Evolutionary conservation across 2,888 invertebrate species (phyloP).

Genomic region (Parapristionchus giblindavisi): DNA sequence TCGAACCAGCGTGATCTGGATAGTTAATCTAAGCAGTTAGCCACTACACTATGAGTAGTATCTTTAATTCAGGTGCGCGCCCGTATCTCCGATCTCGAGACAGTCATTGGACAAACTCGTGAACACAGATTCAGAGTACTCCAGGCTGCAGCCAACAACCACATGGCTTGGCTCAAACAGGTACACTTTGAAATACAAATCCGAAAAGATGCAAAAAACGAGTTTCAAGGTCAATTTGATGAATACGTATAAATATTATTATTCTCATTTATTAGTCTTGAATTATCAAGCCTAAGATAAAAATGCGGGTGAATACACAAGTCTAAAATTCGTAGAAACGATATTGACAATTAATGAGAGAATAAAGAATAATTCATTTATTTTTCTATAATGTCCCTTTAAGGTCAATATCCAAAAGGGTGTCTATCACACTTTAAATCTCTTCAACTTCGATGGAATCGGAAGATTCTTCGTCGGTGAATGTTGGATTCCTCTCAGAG

Average conservation of each 20-base stretch:
- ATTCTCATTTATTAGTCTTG: too few relatives aligned
- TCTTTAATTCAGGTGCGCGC: conserved; percentile 28
- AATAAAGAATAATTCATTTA: too few relatives aligned
- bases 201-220: background rate
- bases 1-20: background rate
- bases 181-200: conserved; percentile 35
- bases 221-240: too few relatives aligned
- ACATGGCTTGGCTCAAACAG: conserved; percentile 94
- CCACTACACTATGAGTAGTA: too few relatives aligned
- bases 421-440: conserved; percentile 94
- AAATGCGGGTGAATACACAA: too few relatives aligned
- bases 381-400: too few relatives aligned
- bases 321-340: too few relatives aligned
- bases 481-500: conserved; percentile 91
- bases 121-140: conserved; percentile 73
- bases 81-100: conserved; percentile 81
- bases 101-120: conserved; percentile 71
- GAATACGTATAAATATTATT: too few relatives aligned
- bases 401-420: conserved; percentile 94
- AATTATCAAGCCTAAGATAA: too few relatives aligned
- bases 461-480: conserved; percentile 98
- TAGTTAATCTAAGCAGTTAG: too few relatives aligned
- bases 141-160: conserved; percentile 95
- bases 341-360: too few relatives aligned
- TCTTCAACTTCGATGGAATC: conserved; percentile 98